Evolutionary conservation across 1,140 invertebrate genomes (phyloP).

Genomic region (Tachypleus tridentatus): DNA sequence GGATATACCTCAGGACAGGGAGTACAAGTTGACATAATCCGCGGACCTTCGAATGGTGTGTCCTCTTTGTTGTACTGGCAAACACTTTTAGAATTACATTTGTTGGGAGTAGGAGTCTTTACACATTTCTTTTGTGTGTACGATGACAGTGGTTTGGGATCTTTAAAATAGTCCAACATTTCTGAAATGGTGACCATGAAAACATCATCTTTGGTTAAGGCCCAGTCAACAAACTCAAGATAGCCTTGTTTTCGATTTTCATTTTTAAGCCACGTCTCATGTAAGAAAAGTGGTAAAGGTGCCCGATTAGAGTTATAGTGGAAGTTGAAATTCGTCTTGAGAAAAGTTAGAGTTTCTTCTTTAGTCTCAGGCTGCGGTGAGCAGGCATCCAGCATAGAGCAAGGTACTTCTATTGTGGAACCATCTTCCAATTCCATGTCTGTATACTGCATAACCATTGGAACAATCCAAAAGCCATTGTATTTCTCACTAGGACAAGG

Average conservation of each 20-base stretch:
- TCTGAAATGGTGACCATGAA: conserved; percentile 33
- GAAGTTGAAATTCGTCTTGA: conserved; percentile 32
- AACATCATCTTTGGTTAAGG: conserved; percentile 31
- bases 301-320: conserved; percentile 34
- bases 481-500: conserved; percentile 24
- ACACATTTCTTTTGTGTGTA: not conserved
- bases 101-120: not conserved
- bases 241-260: conserved; percentile 27
- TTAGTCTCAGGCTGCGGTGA: conserved; percentile 25
- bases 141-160: conserved; percentile 27
- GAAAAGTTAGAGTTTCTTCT: conserved; percentile 32
- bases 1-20: no score
- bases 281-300: conserved; percentile 32
- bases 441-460: no score
- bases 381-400: conserved; percentile 34
- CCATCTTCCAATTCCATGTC: conserved; percentile 11
- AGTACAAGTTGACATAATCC: no score
- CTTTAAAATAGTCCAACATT: conserved; percentile 34
- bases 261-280: conserved; percentile 32
- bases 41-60: no score
- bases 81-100: no score
- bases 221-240: conserved; percentile 29
- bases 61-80: no score
- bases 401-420: conserved; percentile 18
- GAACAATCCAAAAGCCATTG: conserved; percentile 26